Conservation (phyloP, 2,888 invertebrate species). For the Conomelus anceps region DNA sequence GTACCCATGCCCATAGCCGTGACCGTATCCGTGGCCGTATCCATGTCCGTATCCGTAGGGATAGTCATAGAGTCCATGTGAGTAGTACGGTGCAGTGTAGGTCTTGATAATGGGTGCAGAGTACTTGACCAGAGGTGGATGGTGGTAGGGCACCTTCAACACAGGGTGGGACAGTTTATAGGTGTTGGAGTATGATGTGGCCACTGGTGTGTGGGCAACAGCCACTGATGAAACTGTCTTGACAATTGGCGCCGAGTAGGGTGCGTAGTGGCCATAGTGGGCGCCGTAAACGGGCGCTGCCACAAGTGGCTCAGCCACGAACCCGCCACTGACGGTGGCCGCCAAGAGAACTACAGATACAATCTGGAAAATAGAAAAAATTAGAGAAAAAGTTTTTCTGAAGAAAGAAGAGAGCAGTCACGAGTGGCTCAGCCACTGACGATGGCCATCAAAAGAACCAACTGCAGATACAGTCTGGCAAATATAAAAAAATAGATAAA, state of each 20-base stretch:
- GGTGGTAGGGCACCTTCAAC: neutral
- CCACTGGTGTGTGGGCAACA: neutral
- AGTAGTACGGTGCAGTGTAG: neutral
- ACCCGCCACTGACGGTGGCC: neutral
- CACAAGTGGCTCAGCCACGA: neutral
- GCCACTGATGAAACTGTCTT: slow-evolving; percentile 1
- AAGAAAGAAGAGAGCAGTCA: no score
- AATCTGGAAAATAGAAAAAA: neutral
- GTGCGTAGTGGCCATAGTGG: neutral
- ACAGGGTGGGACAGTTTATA: slow-evolving; percentile 2
- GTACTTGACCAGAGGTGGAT: neutral
- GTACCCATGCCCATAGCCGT: no score
- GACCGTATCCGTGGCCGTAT: neutral
- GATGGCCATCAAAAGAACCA: no score
- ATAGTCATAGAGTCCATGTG: neutral
- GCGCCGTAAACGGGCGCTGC: neutral
- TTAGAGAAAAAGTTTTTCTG: no score
- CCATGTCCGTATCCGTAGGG: neutral
- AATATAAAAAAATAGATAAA: no score
- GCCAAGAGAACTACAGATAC: neutral
- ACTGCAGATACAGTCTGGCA: no score
- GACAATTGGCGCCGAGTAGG: neutral
- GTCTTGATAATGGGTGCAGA: neutral
- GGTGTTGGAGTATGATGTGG: neutral
- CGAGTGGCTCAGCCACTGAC: no score